Evolutionary conservation across 2,113 vertebrate species (phyloP).

Genomic region (Scophthalmus maximus): DNA sequence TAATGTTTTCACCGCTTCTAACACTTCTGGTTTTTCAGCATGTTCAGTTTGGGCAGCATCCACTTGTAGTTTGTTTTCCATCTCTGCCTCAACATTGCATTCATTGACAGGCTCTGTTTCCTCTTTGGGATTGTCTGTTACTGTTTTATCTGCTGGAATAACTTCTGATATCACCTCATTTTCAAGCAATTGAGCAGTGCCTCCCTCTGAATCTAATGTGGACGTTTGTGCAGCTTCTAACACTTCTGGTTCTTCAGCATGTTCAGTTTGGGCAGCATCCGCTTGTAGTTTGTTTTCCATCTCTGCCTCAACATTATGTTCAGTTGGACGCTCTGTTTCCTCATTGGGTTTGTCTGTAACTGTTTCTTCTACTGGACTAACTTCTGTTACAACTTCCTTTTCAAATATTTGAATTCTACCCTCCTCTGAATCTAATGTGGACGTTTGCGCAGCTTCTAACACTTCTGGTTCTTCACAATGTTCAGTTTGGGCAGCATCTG

Average conservation of each 20-base stretch:
- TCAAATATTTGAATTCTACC: neutral
- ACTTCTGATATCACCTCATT: slow-evolving; percentile 3
- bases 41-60: neutral
- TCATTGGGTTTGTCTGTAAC: neutral
- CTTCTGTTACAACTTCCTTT: neutral
- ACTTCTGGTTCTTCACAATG: slow-evolving; percentile 13
- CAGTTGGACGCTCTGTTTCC: neutral
- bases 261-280: neutral
- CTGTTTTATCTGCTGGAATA: neutral
- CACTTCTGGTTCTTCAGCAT: slow-evolving; percentile 16
- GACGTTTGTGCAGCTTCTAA: slow-evolving; percentile 4
- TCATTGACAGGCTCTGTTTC: neutral
- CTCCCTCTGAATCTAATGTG: neutral
- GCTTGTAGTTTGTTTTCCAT: slow-evolving; percentile 24
- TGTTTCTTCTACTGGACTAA: neutral
- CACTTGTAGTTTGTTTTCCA: slow-evolving; percentile 28
- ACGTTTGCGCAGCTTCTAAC: slow-evolving; percentile 1
- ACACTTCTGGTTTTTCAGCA: slow-evolving; percentile 1
- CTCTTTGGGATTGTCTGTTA: neutral
- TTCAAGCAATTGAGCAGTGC: slow-evolving; percentile 11
- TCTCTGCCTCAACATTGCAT: neutral
- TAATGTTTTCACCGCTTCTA: slow-evolving; percentile 10
- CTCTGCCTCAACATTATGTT: neutral
- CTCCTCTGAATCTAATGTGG: neutral
- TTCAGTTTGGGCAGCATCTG: no score